A percentile compares a stretch with the other conserved stretches of the same genome.
These are phyloP conservation scores for Rousettus madagascariensis DNA, from an alignment of 2,797 vertebrate species.

Conservation along the genomic window DNA sequence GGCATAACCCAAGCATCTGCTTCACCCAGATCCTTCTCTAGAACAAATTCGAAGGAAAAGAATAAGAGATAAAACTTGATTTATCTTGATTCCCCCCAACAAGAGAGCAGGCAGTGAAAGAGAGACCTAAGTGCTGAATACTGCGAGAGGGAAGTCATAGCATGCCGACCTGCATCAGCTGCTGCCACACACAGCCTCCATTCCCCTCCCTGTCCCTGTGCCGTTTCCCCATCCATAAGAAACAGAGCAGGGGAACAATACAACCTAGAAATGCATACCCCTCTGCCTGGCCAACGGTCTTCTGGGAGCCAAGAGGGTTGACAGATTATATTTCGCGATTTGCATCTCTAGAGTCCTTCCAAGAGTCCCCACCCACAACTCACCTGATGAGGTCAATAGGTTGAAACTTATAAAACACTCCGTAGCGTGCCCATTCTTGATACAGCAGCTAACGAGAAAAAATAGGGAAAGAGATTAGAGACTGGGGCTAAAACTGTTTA, in stretches of 20 bases:
- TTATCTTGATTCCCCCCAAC: neutral
- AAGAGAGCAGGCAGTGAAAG: neutral
- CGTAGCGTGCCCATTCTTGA: constrained; percentile 97
- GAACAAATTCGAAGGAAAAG: neutral
- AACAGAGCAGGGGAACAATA: neutral
- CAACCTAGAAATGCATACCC: neutral
- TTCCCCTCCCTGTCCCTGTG: too few relatives aligned
- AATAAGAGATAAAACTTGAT: neutral
- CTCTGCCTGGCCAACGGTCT: neutral
- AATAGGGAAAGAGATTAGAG: constrained; percentile 11
- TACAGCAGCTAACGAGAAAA: constrained; percentile 90
- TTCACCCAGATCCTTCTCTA: neutral
- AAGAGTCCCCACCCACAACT: neutral
- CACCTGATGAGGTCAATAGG: constrained; percentile 98
- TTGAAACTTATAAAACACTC: constrained; percentile 97
- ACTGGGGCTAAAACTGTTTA: neutral
- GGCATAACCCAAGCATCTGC: neutral
- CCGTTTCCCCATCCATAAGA: neutral
- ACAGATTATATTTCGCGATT: neutral
- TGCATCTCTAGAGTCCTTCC: neutral
- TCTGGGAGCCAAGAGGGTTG: neutral
- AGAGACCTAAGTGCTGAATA: neutral
- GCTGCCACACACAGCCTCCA: neutral
- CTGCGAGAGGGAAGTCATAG: neutral
- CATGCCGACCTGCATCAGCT: neutral